Base-by-base conservation (phyloP, 2,113 vertebrate genomes). In the Aplodontia rufa region DNA sequence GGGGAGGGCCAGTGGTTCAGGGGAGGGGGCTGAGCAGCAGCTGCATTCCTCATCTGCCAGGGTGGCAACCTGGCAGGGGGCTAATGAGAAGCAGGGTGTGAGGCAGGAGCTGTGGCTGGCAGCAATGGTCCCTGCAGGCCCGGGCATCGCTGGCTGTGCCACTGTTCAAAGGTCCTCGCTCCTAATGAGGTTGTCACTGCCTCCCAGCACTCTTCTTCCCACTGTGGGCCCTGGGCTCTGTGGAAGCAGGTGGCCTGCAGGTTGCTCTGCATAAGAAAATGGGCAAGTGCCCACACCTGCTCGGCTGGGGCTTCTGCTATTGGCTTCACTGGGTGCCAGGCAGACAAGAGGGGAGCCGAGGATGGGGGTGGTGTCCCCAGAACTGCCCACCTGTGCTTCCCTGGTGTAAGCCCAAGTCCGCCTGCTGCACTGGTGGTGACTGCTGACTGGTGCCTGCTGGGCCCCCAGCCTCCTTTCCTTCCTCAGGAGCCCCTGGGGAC, bases 1-100 rank as follows among this genome's bases (percentile, higher is more conserved):
- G 28, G 72, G 45, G 62, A 40, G n/a, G 42, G 69, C 8, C 5
- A 14, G 30, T 5, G 87, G 45, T 32, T 58, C 30, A 6, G 42
- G 42, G 11, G 37, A 51, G 3, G 22, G 89, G 68, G 40, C 64
- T 35, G 66, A 35, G 40, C 47, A 16, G 12, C 37, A 30, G 51
- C 3, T 88, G 83, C 93, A 66, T 95, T 97, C 94, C 98, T 98
- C 98, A 97, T 97, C 98, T 98, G 98, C 97, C 96, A 0, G 58
- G 10, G n/a, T 45, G 60, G 97, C 95, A 68, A 95, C 97, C 1
- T 90, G 1, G 97, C 80, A 0, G 98, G 98, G 97, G 98, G 97
- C 98, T 98, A 98, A 99, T 98, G 98, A 98, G 98, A 96, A 96
- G 96, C 28, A 92, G 98, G 97, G 97, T 95, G 94, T 98, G 98